Conservation (phyloP, 2,888 invertebrate species). For the Phyllotreta striolata region DNA sequence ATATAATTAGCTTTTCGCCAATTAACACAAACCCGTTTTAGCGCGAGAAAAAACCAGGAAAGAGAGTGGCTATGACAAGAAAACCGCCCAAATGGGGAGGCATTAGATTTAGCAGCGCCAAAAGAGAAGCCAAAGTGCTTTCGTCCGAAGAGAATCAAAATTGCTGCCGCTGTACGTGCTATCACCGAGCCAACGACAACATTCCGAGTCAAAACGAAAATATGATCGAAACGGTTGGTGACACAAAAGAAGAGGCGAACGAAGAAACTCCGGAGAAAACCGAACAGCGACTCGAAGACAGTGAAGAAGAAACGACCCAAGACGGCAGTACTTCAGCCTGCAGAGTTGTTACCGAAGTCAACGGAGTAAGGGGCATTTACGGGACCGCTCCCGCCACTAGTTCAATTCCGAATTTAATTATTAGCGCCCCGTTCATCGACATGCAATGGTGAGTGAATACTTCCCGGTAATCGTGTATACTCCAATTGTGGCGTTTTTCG, state of each 20-base stretch:
- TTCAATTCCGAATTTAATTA: slow-evolving; percentile 49
- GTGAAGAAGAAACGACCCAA: slow-evolving; percentile 26
- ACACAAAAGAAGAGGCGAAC: slow-evolving; percentile 15
- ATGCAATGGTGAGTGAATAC: slow-evolving; percentile 53
- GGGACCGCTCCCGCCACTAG: slow-evolving; percentile 47
- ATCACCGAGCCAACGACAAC: slow-evolving; percentile 52
- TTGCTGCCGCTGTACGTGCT: slow-evolving; percentile 59
- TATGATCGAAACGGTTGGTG: slow-evolving; percentile 19
- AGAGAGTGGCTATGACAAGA: slow-evolving; percentile 44
- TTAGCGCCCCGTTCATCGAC: slow-evolving; percentile 53
- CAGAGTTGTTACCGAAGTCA: slow-evolving; percentile 45
- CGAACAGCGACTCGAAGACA: slow-evolving; percentile 13
- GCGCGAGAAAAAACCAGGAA: slow-evolving; percentile 35
- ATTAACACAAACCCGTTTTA: slow-evolving; percentile 6
- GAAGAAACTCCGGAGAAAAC: slow-evolving; percentile 7
- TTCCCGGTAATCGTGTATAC: no score
- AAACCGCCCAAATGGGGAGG: slow-evolving; percentile 58
- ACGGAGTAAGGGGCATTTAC: slow-evolving; percentile 49
- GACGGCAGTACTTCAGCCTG: slow-evolving; percentile 33
- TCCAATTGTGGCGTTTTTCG: no score
- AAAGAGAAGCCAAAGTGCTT: slow-evolving; percentile 54
- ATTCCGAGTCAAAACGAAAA: slow-evolving; percentile 44
- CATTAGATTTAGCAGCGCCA: slow-evolving; percentile 57
- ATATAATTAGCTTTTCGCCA: background rate
- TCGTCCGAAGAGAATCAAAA: slow-evolving; percentile 48